phyloP scores from a whole-genome alignment of 2,113 vertebrate species.

The Triplophysa rosa region DNA sequence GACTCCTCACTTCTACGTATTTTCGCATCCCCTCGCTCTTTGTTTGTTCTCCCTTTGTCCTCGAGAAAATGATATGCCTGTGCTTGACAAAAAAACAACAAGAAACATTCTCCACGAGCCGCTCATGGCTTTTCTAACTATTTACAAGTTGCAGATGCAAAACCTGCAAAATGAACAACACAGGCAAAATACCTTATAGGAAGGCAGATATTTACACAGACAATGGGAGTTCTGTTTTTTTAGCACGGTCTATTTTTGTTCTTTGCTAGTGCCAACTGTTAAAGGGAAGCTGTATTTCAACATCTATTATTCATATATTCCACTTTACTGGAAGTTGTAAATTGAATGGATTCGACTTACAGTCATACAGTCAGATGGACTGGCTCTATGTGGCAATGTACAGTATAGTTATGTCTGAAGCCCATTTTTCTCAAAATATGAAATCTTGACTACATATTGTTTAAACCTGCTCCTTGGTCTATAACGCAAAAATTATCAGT shows the following conservation, averaged over 20 bases:
- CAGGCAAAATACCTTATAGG: constrained; percentile 8
- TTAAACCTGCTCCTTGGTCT: neutral
- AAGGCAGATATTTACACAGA: constrained; percentile 41
- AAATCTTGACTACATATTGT: neutral
- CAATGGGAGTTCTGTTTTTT: constrained; percentile 45
- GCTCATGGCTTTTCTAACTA: neutral
- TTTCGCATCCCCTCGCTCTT: neutral
- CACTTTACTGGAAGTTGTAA: constrained; percentile 58
- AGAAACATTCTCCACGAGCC: neutral
- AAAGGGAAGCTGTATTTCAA: constrained; percentile 56
- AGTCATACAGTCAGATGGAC: neutral
- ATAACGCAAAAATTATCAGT: too few species aligned
- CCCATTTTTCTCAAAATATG: neutral
- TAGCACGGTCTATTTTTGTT: constrained; percentile 61
- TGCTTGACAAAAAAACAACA: neutral
- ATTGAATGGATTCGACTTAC: neutral
- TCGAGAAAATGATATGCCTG: neutral
- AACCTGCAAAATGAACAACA: neutral
- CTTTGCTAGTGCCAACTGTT: constrained; percentile 59
- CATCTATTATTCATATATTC: constrained; percentile 68
- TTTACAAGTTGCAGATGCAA: constrained; percentile 1
- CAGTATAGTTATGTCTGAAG: neutral
- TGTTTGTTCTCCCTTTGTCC: neutral
- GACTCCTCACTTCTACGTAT: neutral
- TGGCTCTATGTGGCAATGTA: neutral